A percentile compares a stretch with the other conserved stretches of the same genome.
Evolutionary conservation across 2,797 vertebrate genomes (phyloP).

Genomic region (Silurus lanzhouensis): DNA sequence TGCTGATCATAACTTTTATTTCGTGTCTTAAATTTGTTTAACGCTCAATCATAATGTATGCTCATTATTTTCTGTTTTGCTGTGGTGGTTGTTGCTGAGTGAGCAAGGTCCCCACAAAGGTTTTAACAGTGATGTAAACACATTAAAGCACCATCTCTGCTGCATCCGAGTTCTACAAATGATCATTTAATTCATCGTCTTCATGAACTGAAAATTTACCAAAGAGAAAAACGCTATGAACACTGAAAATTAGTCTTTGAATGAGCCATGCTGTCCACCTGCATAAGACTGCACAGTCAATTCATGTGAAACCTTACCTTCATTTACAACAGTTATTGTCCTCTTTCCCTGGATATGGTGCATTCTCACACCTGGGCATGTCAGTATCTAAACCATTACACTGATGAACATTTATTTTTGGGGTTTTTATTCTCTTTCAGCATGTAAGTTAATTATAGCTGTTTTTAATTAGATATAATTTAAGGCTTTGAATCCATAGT

Average conservation of each 20-base stretch:
- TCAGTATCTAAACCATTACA: conserved; percentile 20
- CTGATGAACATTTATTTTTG: conserved; percentile 20
- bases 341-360: not conserved
- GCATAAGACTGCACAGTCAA: conserved; percentile 26
- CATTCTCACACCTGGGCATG: conserved; percentile 37
- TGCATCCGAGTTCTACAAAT: not conserved
- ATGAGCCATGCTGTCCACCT: conserved; percentile 29
- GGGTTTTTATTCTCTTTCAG: not conserved
- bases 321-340: conserved; percentile 26
- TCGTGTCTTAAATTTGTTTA: conserved; percentile 68
- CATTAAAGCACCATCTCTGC: not conserved
- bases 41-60: conserved; percentile 31
- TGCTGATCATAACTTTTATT: conserved; percentile 71
- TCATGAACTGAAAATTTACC: not conserved
- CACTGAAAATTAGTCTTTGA: not conserved
- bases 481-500: conserved; percentile 17
- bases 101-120: not conserved
- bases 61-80: not conserved
- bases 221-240: not conserved
- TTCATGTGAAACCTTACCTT: not conserved
- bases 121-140: not conserved
- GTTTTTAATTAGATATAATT: conserved; percentile 29
- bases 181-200: not conserved
- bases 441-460: conserved; percentile 23
- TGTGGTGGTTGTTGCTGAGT: not conserved